Conservation (phyloP, 2,797 vertebrate genomes). For the Staurois parvus region DNA sequence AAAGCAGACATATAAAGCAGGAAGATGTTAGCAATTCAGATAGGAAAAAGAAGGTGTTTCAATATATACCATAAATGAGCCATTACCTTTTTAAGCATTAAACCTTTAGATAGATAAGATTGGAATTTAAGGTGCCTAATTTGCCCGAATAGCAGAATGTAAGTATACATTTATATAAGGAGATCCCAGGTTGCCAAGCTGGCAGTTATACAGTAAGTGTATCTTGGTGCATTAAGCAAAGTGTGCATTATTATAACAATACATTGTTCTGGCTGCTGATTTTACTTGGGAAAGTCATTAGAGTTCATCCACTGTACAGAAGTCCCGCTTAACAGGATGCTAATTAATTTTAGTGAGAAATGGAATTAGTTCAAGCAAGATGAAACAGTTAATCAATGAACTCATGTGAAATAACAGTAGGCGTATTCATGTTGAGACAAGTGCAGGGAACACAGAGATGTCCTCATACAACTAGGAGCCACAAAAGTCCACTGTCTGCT, state of each 20-base stretch:
- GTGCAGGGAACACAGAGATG: conserved; percentile 38
- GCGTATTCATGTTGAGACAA: conserved; percentile 55
- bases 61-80: neutral
- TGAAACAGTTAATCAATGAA: conserved; percentile 61
- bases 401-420: conserved; percentile 59
- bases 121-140: conserved; percentile 9
- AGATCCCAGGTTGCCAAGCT: conserved; percentile 2
- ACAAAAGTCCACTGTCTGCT: conserved; percentile 52
- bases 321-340: conserved; percentile 39
- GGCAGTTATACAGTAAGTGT: conserved; percentile 9
- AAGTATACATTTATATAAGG: conserved; percentile 19
- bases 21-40: neutral
- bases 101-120: conserved; percentile 19
- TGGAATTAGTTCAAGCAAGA: conserved; percentile 58
- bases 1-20: conserved; percentile 29
- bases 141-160: conserved; percentile 16
- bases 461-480: conserved; percentile 37
- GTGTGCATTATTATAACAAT: conserved; percentile 32
- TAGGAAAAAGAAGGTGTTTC: neutral
- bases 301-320: conserved; percentile 22
- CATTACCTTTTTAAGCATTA: conserved; percentile 31
- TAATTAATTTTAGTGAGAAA: conserved; percentile 60
- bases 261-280: conserved; percentile 27
- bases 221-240: conserved; percentile 12
- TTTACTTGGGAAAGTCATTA: conserved; percentile 47